A percentile compares a stretch with the other conserved stretches of the same genome.
phyloP scores from a whole-genome alignment of 1,140 invertebrate species.

The Thrips palmi region DNA sequence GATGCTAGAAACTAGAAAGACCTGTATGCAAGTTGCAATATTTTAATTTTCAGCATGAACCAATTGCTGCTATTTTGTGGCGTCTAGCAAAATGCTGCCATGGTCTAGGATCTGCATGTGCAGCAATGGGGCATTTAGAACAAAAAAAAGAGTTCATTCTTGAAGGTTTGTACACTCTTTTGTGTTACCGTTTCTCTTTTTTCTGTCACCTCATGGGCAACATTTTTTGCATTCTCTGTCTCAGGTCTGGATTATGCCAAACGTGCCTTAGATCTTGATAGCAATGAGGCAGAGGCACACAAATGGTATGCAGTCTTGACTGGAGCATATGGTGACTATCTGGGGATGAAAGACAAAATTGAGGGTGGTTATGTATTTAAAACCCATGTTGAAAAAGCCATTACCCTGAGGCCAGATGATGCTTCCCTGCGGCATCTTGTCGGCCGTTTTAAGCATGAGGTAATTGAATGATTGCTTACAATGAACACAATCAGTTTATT shows the following conservation, averaged over 20 bases:
- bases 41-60: slow-evolving; percentile 18
- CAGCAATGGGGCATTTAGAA: slow-evolving; percentile 21
- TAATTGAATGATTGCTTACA: slow-evolving; percentile 21
- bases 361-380: slow-evolving; percentile 46
- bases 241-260: slow-evolving; percentile 39
- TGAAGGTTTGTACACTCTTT: slow-evolving; percentile 27
- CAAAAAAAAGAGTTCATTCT: slow-evolving; percentile 28
- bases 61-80: slow-evolving; percentile 18
- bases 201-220: not conserved
- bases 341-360: slow-evolving; percentile 45
- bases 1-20: slow-evolving; percentile 17
- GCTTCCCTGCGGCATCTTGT: slow-evolving; percentile 45
- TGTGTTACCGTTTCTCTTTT: slow-evolving; percentile 5
- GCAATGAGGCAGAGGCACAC: slow-evolving; percentile 38
- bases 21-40: slow-evolving; percentile 22
- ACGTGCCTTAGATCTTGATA: slow-evolving; percentile 32
- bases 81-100: slow-evolving; percentile 17
- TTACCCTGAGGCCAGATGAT: slow-evolving; percentile 44
- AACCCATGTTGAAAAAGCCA: slow-evolving; percentile 49
- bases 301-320: slow-evolving; percentile 65
- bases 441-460: slow-evolving; percentile 49
- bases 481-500: slow-evolving; percentile 6
- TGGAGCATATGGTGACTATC: slow-evolving; percentile 38
- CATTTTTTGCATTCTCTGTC: slow-evolving; percentile 12
- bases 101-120: slow-evolving; percentile 15